Percentiles rank a stretch among this genome's conserved stretches.
phyloP scores from a whole-genome alignment of 1,140 invertebrate genomes.

The Microvelia longipes region DNA sequence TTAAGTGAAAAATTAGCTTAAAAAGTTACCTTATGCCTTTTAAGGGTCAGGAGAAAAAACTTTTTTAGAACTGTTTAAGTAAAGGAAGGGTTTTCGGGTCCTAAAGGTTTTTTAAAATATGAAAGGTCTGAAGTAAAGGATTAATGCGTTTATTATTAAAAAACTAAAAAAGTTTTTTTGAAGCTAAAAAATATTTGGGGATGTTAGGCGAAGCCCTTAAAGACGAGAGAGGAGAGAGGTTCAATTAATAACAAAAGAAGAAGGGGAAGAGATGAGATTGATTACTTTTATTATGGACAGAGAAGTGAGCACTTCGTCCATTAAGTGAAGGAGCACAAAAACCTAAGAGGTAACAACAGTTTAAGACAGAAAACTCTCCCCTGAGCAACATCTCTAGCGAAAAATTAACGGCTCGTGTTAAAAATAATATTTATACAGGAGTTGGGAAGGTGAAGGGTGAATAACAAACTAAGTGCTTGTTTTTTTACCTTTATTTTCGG shows the following conservation, averaged over 20 bases:
- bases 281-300: conserved; percentile 17
- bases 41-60: too few species aligned
- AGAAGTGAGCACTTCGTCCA: conserved; percentile 1
- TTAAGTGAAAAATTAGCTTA: too few species aligned
- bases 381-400: too few species aligned
- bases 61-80: too few species aligned
- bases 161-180: conserved; percentile 2
- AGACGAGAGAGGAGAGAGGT: background rate
- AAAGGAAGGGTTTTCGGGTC: too few species aligned
- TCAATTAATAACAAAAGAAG: conserved; percentile 14
- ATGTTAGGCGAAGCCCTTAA: background rate
- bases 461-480: too few species aligned
- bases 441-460: too few species aligned
- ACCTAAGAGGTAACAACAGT: conserved; percentile 1
- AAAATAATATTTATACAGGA: too few species aligned
- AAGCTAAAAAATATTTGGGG: conserved; percentile 1
- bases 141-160: conserved; percentile 15
- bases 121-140: background rate
- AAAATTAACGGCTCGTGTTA: too few species aligned
- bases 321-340: background rate
- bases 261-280: conserved; percentile 9
- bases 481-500: too few species aligned
- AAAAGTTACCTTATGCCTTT: too few species aligned
- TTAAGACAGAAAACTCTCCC: too few species aligned
- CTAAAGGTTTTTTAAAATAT: background rate